Conservation (phyloP, 2,888 invertebrate species). For the Nemoura dubitans region DNA sequence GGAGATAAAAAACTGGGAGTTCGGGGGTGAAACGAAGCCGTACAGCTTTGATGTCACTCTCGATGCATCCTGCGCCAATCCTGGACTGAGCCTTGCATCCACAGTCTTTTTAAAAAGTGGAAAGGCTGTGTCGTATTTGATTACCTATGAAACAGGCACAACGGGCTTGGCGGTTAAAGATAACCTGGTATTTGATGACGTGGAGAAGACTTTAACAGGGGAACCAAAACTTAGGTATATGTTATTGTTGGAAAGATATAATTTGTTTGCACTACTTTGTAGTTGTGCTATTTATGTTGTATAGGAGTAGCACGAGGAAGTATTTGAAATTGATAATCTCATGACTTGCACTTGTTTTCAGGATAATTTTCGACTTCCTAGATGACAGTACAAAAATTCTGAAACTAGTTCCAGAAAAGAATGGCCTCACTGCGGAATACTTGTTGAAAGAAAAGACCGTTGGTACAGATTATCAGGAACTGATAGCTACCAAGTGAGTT, state of each 20-base stretch:
- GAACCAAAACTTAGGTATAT: conserved; percentile 65
- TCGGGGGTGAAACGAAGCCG: conserved; percentile 33
- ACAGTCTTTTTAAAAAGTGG: conserved; percentile 53
- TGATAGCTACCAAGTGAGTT: conserved; percentile 45
- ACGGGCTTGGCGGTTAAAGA: conserved; percentile 36
- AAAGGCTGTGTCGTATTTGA: conserved; percentile 48
- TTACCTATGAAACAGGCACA: conserved; percentile 45
- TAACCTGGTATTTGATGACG: conserved; percentile 58
- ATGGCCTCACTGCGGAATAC: not conserved
- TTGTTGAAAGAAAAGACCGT: conserved; percentile 25
- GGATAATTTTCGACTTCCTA: conserved; percentile 43
- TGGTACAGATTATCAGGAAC: conserved; percentile 37
- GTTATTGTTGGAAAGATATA: too few species aligned
- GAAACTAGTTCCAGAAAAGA: conserved; percentile 17
- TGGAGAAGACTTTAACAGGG: conserved; percentile 66
- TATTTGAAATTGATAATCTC: too few species aligned
- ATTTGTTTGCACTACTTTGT: too few species aligned
- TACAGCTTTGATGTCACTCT: conserved; percentile 39
- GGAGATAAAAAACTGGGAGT: conserved; percentile 18
- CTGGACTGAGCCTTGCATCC: conserved; percentile 50
- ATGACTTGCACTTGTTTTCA: too few species aligned
- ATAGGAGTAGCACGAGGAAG: too few species aligned
- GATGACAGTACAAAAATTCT: conserved; percentile 21
- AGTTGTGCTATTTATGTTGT: too few species aligned
- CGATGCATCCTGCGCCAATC: not conserved